Evolutionary conservation across 2,113 vertebrate species (phyloP).

Genomic region (Sebastes fasciatus): DNA sequence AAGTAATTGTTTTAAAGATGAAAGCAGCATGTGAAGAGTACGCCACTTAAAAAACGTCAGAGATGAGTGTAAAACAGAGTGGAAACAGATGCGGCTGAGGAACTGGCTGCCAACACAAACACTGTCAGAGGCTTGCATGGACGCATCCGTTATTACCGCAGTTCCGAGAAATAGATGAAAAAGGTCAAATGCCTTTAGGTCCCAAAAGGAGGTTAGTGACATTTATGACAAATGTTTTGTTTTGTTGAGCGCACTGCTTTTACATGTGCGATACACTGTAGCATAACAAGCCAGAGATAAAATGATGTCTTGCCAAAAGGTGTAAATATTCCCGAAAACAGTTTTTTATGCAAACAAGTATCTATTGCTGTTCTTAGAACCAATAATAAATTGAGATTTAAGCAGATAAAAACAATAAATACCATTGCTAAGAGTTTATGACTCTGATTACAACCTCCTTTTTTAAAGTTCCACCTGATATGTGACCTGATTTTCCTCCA

Average conservation of each 20-base stretch:
- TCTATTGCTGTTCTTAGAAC: neutral
- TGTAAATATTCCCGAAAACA: neutral
- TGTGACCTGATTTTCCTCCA: neutral
- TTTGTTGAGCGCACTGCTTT: constrained; percentile 10
- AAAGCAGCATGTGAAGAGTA: constrained; percentile 7
- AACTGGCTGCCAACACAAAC: constrained; percentile 78
- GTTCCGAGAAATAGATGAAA: constrained; percentile 60
- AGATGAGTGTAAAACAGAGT: constrained; percentile 41
- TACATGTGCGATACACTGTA: neutral
- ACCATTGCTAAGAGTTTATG: neutral
- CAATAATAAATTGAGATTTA: neutral
- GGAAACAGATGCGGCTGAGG: constrained; percentile 76
- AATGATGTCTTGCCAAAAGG: neutral
- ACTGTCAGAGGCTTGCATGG: constrained; percentile 59
- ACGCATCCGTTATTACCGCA: constrained; percentile 52
- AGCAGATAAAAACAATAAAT: neutral
- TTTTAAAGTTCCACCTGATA: constrained; percentile 18
- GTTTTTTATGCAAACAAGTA: neutral
- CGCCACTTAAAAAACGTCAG: neutral
- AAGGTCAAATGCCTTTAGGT: constrained; percentile 44
- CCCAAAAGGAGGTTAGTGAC: constrained; percentile 43
- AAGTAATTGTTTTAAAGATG: neutral
- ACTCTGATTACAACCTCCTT: neutral
- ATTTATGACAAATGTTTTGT: constrained; percentile 39
- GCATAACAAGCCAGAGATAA: neutral